phyloP scores from a whole-genome alignment of 2,113 vertebrate species.

The Ammodytes marinus region DNA sequence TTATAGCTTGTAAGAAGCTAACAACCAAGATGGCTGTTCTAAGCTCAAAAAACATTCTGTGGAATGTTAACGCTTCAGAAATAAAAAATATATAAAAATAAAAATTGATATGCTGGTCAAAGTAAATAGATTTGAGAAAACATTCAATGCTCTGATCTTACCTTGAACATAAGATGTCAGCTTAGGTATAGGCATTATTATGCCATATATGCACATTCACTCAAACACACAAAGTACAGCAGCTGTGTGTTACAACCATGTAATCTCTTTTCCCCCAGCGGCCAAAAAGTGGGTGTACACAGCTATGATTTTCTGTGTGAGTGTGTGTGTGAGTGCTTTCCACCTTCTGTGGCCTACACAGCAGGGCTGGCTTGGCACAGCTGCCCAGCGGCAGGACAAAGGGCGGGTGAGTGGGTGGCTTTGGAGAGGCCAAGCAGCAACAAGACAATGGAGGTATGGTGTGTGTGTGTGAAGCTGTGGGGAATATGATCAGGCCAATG shows the following conservation, averaged over 20 bases:
- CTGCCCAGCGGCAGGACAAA: conserved; percentile 68
- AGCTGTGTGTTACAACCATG: conserved; percentile 45
- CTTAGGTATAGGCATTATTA: conserved; percentile 38
- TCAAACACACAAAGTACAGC: conserved; percentile 11
- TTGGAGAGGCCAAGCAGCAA: conserved; percentile 65
- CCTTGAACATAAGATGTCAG: conserved; percentile 44
- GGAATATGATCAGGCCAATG: conserved; percentile 43
- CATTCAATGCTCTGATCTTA: conserved; percentile 41
- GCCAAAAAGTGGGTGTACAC: conserved; percentile 47
- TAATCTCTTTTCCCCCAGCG: conserved; percentile 42
- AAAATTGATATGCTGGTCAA: conserved; percentile 7
- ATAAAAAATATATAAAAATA: not conserved
- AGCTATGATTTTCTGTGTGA: conserved; percentile 16
- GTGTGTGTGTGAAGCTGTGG: conserved; percentile 8
- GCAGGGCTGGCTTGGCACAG: conserved; percentile 58
- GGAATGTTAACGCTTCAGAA: conserved; percentile 14
- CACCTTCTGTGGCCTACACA: conserved; percentile 61
- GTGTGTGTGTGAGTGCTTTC: conserved; percentile 19
- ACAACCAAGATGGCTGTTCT: conserved; percentile 7
- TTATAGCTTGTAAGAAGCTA: conserved; percentile 16
- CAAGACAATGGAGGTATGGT: conserved; percentile 45
- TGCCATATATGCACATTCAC: not conserved
- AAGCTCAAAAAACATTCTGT: conserved; percentile 20
- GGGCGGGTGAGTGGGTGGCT: conserved; percentile 69
- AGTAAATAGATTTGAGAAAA: conserved; percentile 38